A percentile compares a stretch with the other conserved stretches of the same genome.
These are phyloP conservation scores for Goniozus legneri DNA, from an alignment of 1,140 invertebrate species.

Conservation along the genomic window DNA sequence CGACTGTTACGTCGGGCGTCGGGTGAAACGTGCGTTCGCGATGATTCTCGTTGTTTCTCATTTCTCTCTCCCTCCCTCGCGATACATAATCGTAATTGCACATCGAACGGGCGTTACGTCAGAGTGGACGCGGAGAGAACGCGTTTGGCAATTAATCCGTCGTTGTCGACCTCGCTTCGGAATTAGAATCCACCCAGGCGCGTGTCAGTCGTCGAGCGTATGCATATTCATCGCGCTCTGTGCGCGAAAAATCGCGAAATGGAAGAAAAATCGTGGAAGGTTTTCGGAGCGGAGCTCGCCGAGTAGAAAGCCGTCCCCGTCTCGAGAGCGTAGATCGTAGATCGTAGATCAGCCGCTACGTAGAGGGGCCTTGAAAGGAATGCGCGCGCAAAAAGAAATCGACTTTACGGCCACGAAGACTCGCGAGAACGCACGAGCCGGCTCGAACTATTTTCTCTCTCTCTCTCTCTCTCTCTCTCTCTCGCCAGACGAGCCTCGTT, in stretches of 20 bases:
- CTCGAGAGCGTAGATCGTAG: background rate
- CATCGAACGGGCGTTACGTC: background rate
- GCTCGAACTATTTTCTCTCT: conserved; percentile 4
- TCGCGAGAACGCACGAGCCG: background rate
- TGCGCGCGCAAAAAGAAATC: conserved; percentile 22
- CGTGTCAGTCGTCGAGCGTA: no score
- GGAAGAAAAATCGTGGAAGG: no score
- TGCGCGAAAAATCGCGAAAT: no score
- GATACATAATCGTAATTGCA: background rate
- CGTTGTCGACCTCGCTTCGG: conserved; percentile 18
- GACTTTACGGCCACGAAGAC: background rate
- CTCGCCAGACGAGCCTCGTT: no score
- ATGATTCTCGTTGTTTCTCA: background rate
- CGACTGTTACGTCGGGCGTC: conserved; percentile 13
- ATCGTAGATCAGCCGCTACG: conserved; percentile 5
- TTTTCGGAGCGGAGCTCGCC: no score
- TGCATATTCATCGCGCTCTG: no score
- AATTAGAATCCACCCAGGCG: conserved; percentile 20
- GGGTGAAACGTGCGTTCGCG: background rate
- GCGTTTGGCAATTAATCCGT: conserved; percentile 22
- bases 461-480: background rate
- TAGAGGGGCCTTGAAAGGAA: conserved; percentile 29
- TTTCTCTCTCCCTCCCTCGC: background rate
- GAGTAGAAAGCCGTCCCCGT: conserved; percentile 26
- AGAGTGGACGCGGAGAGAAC: no score